Percentiles rank a stretch among this genome's conserved stretches.
Evolutionary conservation across 2,113 vertebrate species (phyloP).

Genomic region (Athene cunicularia): DNA sequence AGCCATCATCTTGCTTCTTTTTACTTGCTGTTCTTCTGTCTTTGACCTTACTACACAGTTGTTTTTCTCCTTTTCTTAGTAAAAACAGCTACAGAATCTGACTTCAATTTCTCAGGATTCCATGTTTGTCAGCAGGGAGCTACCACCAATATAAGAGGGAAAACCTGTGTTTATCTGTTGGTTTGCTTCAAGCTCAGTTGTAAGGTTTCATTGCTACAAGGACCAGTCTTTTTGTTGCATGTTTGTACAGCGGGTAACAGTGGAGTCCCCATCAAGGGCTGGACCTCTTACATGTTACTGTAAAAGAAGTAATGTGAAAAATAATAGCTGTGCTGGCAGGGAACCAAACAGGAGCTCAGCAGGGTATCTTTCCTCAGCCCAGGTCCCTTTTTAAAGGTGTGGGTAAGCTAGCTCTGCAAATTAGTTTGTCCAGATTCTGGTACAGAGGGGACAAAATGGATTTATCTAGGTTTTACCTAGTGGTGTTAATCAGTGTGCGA

Average conservation of each 20-base stretch:
- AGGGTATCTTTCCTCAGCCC: neutral
- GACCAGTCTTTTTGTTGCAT: neutral
- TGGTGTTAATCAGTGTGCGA: neutral
- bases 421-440: neutral
- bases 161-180: neutral
- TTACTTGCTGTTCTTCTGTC: neutral
- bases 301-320: neutral
- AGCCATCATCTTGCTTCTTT: neutral
- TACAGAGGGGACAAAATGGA: neutral
- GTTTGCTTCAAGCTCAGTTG: neutral
- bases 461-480: neutral
- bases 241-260: neutral
- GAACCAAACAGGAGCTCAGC: neutral
- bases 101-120: neutral
- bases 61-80: neutral
- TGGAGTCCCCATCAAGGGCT: neutral
- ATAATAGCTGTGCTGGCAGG: neutral
- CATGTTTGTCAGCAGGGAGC: neutral
- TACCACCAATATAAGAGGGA: neutral
- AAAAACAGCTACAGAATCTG: neutral
- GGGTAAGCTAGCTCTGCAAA: neutral
- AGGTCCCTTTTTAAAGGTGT: neutral
- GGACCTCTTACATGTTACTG: neutral
- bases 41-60: neutral
- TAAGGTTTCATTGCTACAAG: neutral